These are phyloP conservation scores for Sardina pilchardus DNA, from an alignment of 2,113 vertebrate genomes.

Conservation along the genomic window DNA sequence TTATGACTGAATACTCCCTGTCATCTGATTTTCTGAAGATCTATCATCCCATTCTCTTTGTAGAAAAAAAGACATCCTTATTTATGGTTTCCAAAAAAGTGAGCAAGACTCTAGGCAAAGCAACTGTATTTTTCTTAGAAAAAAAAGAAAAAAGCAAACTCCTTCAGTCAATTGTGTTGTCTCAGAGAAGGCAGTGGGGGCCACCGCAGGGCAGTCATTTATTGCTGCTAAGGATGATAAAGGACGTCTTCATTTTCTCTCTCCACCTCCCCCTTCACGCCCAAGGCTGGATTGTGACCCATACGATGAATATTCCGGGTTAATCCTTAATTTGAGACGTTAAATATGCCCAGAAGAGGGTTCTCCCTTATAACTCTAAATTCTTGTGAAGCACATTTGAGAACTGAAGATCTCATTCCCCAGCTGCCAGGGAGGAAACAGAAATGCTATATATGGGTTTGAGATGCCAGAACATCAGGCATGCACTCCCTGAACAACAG, in stretches of 20 bases:
- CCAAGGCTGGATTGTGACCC: constrained; percentile 23
- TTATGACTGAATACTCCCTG: neutral
- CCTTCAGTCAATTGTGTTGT: constrained; percentile 48
- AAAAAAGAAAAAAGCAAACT: constrained; percentile 25
- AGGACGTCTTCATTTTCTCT: constrained; percentile 24
- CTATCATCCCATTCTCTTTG: neutral
- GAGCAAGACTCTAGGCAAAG: neutral
- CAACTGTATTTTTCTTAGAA: constrained; percentile 36
- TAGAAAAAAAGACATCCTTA: neutral
- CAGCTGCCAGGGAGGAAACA: neutral
- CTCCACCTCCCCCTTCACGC: neutral
- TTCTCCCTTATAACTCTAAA: neutral
- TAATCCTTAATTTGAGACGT: constrained; percentile 21
- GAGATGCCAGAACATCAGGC: neutral
- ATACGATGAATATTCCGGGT: neutral
- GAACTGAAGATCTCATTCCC: neutral
- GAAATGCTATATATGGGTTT: neutral
- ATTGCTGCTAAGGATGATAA: constrained; percentile 39
- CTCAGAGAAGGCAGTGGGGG: constrained; percentile 37
- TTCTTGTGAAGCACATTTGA: neutral
- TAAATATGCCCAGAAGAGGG: constrained; percentile 24
- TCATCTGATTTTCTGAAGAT: neutral
- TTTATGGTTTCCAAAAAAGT: constrained; percentile 27
- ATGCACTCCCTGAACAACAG: neutral
- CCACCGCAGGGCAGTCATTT: constrained; percentile 48